Evolutionary conservation across 1,140 invertebrate species (phyloP).

Genomic region (Planococcus citri): DNA sequence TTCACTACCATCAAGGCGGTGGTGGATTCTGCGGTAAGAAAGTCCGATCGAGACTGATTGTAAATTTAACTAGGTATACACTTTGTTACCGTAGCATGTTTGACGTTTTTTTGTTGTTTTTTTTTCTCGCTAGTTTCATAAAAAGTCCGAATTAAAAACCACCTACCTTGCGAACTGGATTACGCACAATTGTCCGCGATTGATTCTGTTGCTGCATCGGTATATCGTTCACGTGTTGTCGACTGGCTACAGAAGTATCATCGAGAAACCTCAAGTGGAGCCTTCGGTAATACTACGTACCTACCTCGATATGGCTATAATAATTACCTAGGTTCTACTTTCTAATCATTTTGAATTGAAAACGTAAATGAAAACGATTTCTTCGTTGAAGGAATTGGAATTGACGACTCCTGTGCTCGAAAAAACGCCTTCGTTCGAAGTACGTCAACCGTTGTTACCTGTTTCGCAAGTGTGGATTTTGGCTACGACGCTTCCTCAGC

Average conservation of each 20-base stretch:
- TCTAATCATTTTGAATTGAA: too few species aligned
- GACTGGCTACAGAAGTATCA: slow-evolving; percentile 49
- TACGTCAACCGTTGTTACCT: slow-evolving; percentile 39
- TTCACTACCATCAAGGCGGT: slow-evolving; percentile 54
- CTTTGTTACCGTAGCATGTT: slow-evolving; percentile 15
- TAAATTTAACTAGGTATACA: neutral
- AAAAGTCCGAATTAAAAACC: slow-evolving; percentile 54
- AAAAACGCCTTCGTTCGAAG: slow-evolving; percentile 25
- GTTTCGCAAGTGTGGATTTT: slow-evolving; percentile 67
- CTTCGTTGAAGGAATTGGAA: slow-evolving; percentile 40
- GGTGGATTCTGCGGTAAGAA: slow-evolving; percentile 49
- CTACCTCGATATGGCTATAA: neutral
- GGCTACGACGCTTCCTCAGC: slow-evolving; percentile 52
- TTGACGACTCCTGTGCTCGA: slow-evolving; percentile 60
- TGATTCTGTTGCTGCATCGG: slow-evolving; percentile 63
- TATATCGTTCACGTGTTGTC: slow-evolving; percentile 62
- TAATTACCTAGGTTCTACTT: neutral
- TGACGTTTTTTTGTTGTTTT: slow-evolving; percentile 21
- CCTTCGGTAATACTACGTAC: slow-evolving; percentile 23
- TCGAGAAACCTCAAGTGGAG: slow-evolving; percentile 24
- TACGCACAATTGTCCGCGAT: slow-evolving; percentile 54
- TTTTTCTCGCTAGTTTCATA: slow-evolving; percentile 47
- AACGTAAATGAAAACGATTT: too few species aligned
- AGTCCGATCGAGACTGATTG: neutral
- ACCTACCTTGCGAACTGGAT: slow-evolving; percentile 69